phyloP scores from a whole-genome alignment of 2,113 vertebrate genomes.

The Rhea pennata region DNA sequence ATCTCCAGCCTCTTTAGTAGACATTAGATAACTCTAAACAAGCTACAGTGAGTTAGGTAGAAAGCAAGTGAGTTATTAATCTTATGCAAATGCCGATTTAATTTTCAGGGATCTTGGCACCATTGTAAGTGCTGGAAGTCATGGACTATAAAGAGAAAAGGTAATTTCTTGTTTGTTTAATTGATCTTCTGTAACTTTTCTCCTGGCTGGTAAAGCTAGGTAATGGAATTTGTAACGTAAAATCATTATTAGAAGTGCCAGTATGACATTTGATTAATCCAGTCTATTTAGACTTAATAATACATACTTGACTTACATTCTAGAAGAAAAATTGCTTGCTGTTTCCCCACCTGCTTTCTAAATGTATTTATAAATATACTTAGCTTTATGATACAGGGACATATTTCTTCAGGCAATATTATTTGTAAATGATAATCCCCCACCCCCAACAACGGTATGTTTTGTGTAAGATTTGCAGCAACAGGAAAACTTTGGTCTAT shows the following conservation, averaged over 20 bases:
- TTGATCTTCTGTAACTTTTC: slow-evolving; percentile 68
- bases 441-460: not conserved
- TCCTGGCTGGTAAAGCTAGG: slow-evolving; percentile 45
- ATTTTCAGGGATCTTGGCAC: slow-evolving; percentile 45
- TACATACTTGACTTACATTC: slow-evolving; percentile 49
- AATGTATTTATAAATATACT: slow-evolving; percentile 26
- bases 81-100: slow-evolving; percentile 47
- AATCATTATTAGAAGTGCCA: slow-evolving; percentile 70
- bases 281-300: slow-evolving; percentile 65
- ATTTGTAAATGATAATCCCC: not conserved
- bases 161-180: slow-evolving; percentile 73
- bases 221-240: slow-evolving; percentile 62
- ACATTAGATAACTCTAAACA: slow-evolving; percentile 56
- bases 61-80: slow-evolving; percentile 36
- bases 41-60: slow-evolving; percentile 13
- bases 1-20: slow-evolving; percentile 38
- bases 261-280: slow-evolving; percentile 73
- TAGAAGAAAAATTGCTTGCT: slow-evolving; percentile 45
- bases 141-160: slow-evolving; percentile 28
- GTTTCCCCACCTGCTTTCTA: slow-evolving; percentile 6
- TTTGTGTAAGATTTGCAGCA: not conserved
- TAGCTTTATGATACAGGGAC: not conserved
- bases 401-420: not conserved
- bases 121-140: slow-evolving; percentile 37
- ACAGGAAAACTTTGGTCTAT: not conserved